Conservation (phyloP, 53 echinoderm and acorn worm species). For the Actinopyga echinites region DNA sequence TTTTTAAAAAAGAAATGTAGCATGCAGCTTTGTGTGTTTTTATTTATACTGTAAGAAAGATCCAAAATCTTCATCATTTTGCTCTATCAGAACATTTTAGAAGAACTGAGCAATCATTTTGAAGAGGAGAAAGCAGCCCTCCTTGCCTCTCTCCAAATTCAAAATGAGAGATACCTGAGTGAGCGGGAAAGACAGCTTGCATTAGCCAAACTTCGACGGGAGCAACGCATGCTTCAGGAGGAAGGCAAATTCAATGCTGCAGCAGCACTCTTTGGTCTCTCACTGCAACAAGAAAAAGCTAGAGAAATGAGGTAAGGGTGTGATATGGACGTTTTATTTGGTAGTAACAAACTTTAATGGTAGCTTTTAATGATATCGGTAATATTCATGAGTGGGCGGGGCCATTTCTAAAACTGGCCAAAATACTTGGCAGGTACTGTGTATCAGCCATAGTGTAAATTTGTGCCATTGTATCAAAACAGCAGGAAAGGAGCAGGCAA, state of each 20-base stretch:
- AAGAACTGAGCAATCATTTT: conserved; percentile 89
- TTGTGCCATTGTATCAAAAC: too few relatives aligned
- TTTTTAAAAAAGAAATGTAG: not conserved
- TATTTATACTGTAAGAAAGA: not conserved
- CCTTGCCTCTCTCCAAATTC: conserved; percentile 65
- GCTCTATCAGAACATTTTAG: conserved; percentile 70
- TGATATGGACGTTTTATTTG: too few relatives aligned
- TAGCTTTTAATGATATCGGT: too few relatives aligned
- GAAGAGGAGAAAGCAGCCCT: conserved; percentile 91
- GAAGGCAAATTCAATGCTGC: conserved; percentile 94
- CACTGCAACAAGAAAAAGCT: conserved; percentile 77
- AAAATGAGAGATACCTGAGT: conserved; percentile 60
- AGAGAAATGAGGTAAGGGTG: conserved; percentile 69
- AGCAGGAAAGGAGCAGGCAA: too few relatives aligned
- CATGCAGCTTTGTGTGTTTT: not conserved
- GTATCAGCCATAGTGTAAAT: too few relatives aligned
- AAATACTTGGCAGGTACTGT: too few relatives aligned
- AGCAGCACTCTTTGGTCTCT: conserved; percentile 86
- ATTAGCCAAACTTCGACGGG: conserved; percentile 82
- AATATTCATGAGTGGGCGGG: too few relatives aligned
- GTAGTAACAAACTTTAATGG: too few relatives aligned
- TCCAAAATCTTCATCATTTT: too few relatives aligned
- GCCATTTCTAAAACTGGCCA: too few relatives aligned
- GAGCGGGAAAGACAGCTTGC: conserved; percentile 93
- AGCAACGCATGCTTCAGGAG: conserved; percentile 80